Conservation (phyloP, 35 echinoderm and acorn worm genomes). For the Anneissia japonica region DNA sequence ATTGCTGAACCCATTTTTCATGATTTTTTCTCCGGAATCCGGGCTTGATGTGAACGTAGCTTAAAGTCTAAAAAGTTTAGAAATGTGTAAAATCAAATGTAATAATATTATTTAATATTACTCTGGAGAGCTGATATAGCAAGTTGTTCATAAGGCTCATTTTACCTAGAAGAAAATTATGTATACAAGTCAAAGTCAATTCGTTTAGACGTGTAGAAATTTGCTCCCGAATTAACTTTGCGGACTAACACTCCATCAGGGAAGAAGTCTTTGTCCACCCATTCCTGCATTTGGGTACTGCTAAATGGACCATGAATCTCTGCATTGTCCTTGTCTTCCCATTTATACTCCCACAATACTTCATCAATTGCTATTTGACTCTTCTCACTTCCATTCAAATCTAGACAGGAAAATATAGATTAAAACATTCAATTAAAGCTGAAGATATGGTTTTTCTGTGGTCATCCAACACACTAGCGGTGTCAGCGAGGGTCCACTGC, state of each 20-base stretch:
- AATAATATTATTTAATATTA: neutral
- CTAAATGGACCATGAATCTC: constrained; percentile 80
- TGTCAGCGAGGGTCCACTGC: too few species aligned
- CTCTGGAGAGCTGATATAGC: neutral
- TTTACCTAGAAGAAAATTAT: neutral
- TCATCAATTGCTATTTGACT: constrained; percentile 18
- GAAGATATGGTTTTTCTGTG: too few species aligned
- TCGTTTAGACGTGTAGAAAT: constrained; percentile 72
- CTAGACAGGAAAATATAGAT: too few species aligned
- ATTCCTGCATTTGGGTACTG: constrained; percentile 92
- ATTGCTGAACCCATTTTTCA: too few species aligned
- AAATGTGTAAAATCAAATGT: neutral
- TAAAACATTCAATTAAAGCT: too few species aligned
- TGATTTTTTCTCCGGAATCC: too few species aligned
- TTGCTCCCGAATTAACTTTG: constrained; percentile 52
- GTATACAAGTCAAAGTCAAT: constrained; percentile 94
- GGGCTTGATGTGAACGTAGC: too few species aligned
- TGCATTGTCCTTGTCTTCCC: constrained; percentile 71
- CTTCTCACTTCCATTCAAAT: neutral
- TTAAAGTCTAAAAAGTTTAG: neutral
- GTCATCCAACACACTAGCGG: too few species aligned
- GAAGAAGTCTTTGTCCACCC: constrained; percentile 84
- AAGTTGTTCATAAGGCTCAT: neutral
- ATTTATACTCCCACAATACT: constrained; percentile 85
- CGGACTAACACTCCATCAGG: constrained; percentile 69